These are phyloP conservation scores for Drosophila kohkoa DNA, from an alignment of 1,140 invertebrate species.

Conservation along the genomic window DNA sequence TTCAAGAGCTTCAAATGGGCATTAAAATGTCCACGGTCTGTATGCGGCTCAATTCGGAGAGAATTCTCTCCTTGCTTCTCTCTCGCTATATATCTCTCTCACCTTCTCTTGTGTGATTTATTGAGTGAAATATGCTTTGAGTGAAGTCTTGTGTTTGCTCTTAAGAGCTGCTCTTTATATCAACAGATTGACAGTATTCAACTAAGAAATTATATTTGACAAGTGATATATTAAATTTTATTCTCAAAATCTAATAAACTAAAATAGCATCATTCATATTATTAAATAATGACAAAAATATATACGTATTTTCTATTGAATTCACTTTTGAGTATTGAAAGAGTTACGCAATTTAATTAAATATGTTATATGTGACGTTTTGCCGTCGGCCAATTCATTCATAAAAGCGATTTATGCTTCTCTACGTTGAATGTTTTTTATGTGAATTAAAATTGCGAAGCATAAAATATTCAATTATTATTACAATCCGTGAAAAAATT, in stretches of 20 bases:
- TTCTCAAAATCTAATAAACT: neutral
- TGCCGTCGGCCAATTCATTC: constrained; percentile 16
- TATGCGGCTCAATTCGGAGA: constrained; percentile 18
- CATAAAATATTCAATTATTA: too few species aligned
- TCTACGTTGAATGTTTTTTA: neutral
- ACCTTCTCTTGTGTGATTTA: constrained; percentile 1
- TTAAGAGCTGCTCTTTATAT: constrained; percentile 3
- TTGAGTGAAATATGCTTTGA: constrained; percentile 29
- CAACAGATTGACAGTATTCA: neutral
- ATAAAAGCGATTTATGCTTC: neutral
- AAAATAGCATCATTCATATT: too few species aligned
- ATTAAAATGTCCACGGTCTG: constrained; percentile 45
- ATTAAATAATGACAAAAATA: too few species aligned
- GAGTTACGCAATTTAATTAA: neutral
- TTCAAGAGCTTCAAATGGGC: constrained; percentile 56
- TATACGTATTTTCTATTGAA: too few species aligned
- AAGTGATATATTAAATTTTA: neutral
- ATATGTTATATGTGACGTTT: constrained; percentile 1
- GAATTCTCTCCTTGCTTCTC: neutral
- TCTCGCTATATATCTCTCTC: constrained; percentile 1
- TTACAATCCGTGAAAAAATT: too few species aligned
- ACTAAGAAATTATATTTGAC: neutral
- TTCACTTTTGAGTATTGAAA: too few species aligned
- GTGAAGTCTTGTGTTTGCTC: constrained; percentile 10
- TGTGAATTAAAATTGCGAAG: neutral